These are phyloP conservation scores for Uloborus diversus DNA, from an alignment of 1,140 invertebrate species.

Conservation along the genomic window DNA sequence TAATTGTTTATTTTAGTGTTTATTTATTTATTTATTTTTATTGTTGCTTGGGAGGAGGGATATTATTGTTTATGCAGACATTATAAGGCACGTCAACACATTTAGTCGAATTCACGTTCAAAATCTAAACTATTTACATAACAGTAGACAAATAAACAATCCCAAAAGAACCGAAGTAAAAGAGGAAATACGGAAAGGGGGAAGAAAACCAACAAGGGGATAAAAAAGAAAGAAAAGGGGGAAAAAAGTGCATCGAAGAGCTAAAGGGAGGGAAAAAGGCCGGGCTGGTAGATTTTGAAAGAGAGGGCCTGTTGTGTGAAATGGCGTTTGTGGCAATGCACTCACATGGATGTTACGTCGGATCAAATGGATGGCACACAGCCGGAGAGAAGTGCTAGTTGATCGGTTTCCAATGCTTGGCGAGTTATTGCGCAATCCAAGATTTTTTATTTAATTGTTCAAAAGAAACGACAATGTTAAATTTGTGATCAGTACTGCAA, in stretches of 20 bases:
- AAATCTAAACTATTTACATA: not conserved
- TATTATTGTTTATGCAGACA: too few species aligned
- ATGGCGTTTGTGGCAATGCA: slow-evolving; percentile 54
- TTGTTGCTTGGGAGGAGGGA: too few species aligned
- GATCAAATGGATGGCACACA: slow-evolving; percentile 54
- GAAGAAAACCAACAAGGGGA: not conserved
- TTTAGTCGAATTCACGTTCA: not conserved
- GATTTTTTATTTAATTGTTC: too few species aligned
- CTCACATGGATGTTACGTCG: slow-evolving; percentile 56
- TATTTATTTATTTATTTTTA: too few species aligned
- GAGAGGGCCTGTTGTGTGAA: slow-evolving; percentile 50
- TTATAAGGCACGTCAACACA: too few species aligned
- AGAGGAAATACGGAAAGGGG: not conserved
- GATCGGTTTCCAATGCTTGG: not conserved
- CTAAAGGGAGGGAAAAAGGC: slow-evolving; percentile 30
- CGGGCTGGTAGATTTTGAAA: slow-evolving; percentile 31
- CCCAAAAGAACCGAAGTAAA: not conserved
- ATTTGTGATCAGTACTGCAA: too few species aligned
- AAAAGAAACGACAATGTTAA: too few species aligned
- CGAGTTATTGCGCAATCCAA: slow-evolving; percentile 3
- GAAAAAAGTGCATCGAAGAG: slow-evolving; percentile 69
- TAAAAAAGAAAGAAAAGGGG: slow-evolving; percentile 6
- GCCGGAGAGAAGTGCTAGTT: slow-evolving; percentile 7
- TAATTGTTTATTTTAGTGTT: too few species aligned
- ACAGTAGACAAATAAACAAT: not conserved